Percentiles rank a stretch among this genome's conserved stretches.
Conservation (phyloP, 2,888 invertebrate species). For the Chrysolina haemoptera region DNA sequence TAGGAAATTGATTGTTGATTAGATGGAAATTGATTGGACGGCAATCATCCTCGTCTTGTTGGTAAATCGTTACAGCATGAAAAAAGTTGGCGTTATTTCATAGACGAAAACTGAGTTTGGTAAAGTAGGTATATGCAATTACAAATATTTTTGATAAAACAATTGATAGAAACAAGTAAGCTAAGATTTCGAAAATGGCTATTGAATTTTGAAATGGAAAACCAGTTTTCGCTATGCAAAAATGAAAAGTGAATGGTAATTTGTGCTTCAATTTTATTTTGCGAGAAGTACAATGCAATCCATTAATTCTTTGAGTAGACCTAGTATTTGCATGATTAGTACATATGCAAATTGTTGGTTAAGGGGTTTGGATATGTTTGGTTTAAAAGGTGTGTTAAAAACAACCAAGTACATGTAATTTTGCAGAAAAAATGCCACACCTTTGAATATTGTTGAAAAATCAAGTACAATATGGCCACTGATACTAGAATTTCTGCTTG, state of each 20-base stretch:
- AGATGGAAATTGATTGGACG: constrained; percentile 44
- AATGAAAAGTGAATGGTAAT: constrained; percentile 9
- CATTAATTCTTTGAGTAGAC: neutral
- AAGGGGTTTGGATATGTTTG: neutral
- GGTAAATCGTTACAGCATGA: constrained; percentile 51
- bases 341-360: neutral
- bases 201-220: neutral
- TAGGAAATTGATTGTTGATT: constrained; percentile 49
- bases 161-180: neutral
- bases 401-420: neutral
- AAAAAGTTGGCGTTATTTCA: constrained; percentile 11
- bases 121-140: constrained; percentile 18
- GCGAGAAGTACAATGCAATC: neutral
- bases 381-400: neutral
- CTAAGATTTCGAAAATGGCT: neutral
- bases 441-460: neutral
- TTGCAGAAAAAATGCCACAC: neutral
- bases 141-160: constrained; percentile 18
- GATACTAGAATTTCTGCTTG: neutral
- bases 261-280: constrained; percentile 7
- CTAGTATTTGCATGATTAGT: constrained; percentile 17
- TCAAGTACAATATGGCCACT: neutral
- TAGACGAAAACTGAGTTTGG: constrained; percentile 19
- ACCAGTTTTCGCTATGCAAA: constrained; percentile 15
- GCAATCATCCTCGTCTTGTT: constrained; percentile 47